Evolutionary conservation across 1,140 invertebrate genomes (phyloP).

Genomic region (Drosophila jambulina): DNA sequence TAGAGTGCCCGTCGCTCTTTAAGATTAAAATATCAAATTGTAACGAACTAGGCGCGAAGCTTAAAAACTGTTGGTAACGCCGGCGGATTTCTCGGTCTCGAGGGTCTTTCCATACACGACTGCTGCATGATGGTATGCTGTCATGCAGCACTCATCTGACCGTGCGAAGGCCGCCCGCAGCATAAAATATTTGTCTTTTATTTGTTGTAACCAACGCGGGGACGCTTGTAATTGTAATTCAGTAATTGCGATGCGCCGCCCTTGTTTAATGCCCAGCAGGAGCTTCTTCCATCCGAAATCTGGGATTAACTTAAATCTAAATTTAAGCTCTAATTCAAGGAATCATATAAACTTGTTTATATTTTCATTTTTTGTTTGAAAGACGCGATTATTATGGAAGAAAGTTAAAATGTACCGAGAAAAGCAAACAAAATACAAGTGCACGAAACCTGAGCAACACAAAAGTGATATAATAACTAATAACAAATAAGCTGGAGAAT

Average conservation of each 20-base stretch:
- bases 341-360: slow-evolving; percentile 22
- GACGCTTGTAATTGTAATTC: slow-evolving; percentile 54
- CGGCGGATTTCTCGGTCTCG: too few species aligned
- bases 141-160: slow-evolving; percentile 7
- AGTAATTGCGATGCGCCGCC: slow-evolving; percentile 20
- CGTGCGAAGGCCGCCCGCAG: slow-evolving; percentile 29
- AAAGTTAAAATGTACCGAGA: slow-evolving; percentile 14
- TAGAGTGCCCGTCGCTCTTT: not conserved
- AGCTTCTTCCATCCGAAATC: slow-evolving; percentile 5
- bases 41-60: not conserved
- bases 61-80: not conserved
- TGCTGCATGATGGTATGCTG: slow-evolving; percentile 28
- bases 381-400: slow-evolving; percentile 26
- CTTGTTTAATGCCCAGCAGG: slow-evolving; percentile 7
- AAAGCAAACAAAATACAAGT: slow-evolving; percentile 17
- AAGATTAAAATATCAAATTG: not conserved
- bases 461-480: slow-evolving; percentile 49
- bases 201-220: slow-evolving; percentile 59
- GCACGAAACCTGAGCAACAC: slow-evolving; percentile 43
- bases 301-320: slow-evolving; percentile 5
- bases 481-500: slow-evolving; percentile 10
- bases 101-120: too few species aligned
- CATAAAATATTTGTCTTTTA: slow-evolving; percentile 67
- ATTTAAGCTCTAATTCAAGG: slow-evolving; percentile 12
- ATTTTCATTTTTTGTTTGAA: slow-evolving; percentile 9